phyloP scores from a whole-genome alignment of 2,113 vertebrate species.

The Nematolebias whitei region DNA sequence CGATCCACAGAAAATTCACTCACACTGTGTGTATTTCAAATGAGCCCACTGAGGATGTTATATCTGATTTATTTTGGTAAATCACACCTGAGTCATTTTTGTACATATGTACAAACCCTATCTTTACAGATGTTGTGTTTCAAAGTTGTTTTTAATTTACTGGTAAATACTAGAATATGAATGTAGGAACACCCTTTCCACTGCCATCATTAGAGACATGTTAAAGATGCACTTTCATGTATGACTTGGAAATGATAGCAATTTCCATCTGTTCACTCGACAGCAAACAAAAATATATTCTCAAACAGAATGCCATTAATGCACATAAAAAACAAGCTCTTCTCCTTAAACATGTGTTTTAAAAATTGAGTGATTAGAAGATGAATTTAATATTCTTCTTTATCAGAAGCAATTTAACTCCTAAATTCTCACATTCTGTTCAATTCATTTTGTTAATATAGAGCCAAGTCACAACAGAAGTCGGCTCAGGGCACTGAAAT shows the following conservation, averaged over 20 bases:
- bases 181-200: slow-evolving; percentile 9
- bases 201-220: slow-evolving; percentile 24
- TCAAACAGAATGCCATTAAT: slow-evolving; percentile 27
- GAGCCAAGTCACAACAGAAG: too few species aligned
- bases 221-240: slow-evolving; percentile 23
- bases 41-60: slow-evolving; percentile 49
- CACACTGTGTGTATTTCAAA: slow-evolving; percentile 56
- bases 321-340: slow-evolving; percentile 36
- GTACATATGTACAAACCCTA: slow-evolving; percentile 42
- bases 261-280: slow-evolving; percentile 32
- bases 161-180: slow-evolving; percentile 46
- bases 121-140: slow-evolving; percentile 25
- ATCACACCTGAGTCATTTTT: slow-evolving; percentile 54
- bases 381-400: slow-evolving; percentile 29
- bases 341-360: slow-evolving; percentile 51
- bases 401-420: slow-evolving; percentile 29
- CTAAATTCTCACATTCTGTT: slow-evolving; percentile 25
- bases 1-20: slow-evolving; percentile 58
- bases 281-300: slow-evolving; percentile 17
- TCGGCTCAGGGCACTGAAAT: too few species aligned
- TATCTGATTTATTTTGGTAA: slow-evolving; percentile 59
- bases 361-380: slow-evolving; percentile 40
- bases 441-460: too few species aligned
- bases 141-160: slow-evolving; percentile 20
- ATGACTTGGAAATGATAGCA: slow-evolving; percentile 21